Evolutionary conservation across 1,140 invertebrate genomes (phyloP), one percentile per base, ranked within the genome.

Genomic region (Aphelinus atriplicis): DNA sequence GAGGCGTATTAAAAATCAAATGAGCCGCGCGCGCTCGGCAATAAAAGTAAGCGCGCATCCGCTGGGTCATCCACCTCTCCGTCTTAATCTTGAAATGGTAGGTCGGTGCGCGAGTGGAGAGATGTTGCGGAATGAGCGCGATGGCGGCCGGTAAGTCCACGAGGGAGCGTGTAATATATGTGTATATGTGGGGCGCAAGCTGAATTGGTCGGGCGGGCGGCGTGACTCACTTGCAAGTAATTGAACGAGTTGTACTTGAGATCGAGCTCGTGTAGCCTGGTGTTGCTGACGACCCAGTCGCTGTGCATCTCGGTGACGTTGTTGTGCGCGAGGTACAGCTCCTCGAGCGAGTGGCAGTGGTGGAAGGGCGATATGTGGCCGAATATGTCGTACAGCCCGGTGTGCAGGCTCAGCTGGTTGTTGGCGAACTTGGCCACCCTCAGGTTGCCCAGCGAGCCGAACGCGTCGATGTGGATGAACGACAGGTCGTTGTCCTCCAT

Each of bases 281-380:
- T 55, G 63, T 87, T 84, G 55, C 85, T 86, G 45, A 85, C 78
- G 82, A 86, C 88, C 91, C 91, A 93, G 76, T 92, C 91, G 7
- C 82, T 77, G 77, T 88, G 91, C 51, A 90, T 85, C 4, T 86
- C 77, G 75, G 85, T 86, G 51, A 92, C 89, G 55, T 86, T 86
- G 80, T 92, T 92, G 78, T 91, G 89, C 56, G 89, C 89, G 57
- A 92, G 83, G 78, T 92, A 89, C 2, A 92, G 85, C 55, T 87
- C 81, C 74, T 86, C 85, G 53, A 93, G 84, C 50, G 89, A 86
- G 10, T 81, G 80, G 7, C 90, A 87, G 10, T 85, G 79, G 42
- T 83, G 81, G 72, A 92, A 91, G 0, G 90, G 90, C 2, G 89
- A 90, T 79, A 75, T 2, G 56, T 71, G 63, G 83, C 64, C 10